Base-by-base conservation (phyloP, 2,113 vertebrate genomes). In the Phylloscopus trochiloides region DNA sequence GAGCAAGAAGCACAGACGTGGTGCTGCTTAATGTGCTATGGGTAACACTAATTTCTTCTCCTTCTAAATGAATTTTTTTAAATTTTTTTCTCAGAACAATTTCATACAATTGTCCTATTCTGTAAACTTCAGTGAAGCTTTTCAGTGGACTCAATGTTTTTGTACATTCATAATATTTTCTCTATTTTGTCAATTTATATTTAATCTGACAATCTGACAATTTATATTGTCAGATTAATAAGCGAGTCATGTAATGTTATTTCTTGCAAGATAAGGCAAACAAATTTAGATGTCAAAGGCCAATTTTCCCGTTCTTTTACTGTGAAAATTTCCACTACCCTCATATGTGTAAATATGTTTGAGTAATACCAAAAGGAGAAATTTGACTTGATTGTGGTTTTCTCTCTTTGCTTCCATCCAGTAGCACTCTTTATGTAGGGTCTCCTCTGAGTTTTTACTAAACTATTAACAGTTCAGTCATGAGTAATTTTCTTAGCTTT, bases 401-500 rank as follows among this genome's bases (percentile, higher is more conserved):
- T 79, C 15, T 68, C 67, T 22, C 29, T 84, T 94, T 88, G 9
- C 65, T 96, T 92, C 40, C 19, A 57, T 54, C 32, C 36, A 55
- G 15, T 54, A 81, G 62, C 16, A 36, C 29, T 48, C 59, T 78
- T 93, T 12, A 57, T 55, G 34, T 13, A 68, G 63, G 4, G 32
- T 57, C 8, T 54, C 14, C 57, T 73, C 65, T 77, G 51, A 47
- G 28, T 77, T 96, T 83, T 43, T 58, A 59, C 38, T 62, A 24
- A 51, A 45, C 61, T 81, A 52, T 86, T 58, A 68, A 29, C 42
- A 68, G 50, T 73, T 90, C 26, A 75, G 29, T 28, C 66, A 74
- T 82, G 50, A 96, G 10, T 29, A 61, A 34, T 91, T 91, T 96
- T 80, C 42, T 74, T 40, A 66, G 40, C 36, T 92, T 83, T 84